Percentiles rank a stretch among this genome's conserved stretches.
These are phyloP conservation scores for Atlantisia rogersi DNA, from an alignment of 2,113 vertebrate genomes.

Conservation along the genomic window DNA sequence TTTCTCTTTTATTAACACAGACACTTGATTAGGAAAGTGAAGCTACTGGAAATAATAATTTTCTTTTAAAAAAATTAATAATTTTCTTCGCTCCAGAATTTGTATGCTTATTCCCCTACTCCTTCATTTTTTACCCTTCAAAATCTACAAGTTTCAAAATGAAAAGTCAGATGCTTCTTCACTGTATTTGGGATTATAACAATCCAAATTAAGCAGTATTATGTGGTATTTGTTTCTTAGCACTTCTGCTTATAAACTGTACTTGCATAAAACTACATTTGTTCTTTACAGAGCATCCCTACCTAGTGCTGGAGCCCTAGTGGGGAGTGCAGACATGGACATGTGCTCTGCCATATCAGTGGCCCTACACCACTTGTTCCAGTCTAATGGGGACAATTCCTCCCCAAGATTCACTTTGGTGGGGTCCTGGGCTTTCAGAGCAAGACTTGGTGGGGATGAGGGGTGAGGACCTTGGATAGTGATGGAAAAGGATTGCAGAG, in stretches of 20 bases:
- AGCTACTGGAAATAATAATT: background rate
- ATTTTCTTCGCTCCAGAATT: background rate
- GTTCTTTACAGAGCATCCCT: background rate
- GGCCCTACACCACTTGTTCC: background rate
- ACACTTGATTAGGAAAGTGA: background rate
- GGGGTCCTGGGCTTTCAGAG: background rate
- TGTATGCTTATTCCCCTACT: background rate
- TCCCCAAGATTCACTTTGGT: background rate
- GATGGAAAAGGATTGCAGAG: background rate
- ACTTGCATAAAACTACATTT: background rate
- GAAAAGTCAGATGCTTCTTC: background rate
- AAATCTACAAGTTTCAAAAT: background rate
- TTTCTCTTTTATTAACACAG: constrained; percentile 6
- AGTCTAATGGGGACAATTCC: background rate
- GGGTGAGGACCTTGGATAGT: background rate
- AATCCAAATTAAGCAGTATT: background rate
- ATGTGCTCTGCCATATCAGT: background rate
- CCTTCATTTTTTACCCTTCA: background rate
- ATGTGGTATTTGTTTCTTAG: background rate
- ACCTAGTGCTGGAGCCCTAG: fast-evolving
- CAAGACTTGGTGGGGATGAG: background rate
- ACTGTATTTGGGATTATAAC: background rate
- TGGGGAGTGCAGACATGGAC: fast-evolving
- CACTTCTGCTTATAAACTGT: background rate
- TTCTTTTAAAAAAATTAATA: background rate